Evolutionary conservation across 2,113 vertebrate genomes (phyloP).

Genomic region (Glaucomys volans): DNA sequence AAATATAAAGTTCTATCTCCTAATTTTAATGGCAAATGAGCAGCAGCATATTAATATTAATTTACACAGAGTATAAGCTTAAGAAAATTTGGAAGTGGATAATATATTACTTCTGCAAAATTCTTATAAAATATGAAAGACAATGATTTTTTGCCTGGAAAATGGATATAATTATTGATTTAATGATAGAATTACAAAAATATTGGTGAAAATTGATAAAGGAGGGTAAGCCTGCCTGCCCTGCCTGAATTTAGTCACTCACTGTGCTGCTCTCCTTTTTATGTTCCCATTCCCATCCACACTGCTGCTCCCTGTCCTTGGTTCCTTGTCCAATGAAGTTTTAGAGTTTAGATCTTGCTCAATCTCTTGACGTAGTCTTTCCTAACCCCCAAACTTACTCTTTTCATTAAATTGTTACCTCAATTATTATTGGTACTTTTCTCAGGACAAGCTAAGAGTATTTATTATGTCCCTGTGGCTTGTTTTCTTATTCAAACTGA

Average conservation of each 20-base stretch:
- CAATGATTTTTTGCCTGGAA: not conserved
- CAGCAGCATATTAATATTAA: not conserved
- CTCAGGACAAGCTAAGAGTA: not conserved
- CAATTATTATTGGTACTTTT: not conserved
- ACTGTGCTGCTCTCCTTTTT: not conserved
- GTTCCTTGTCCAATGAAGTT: not conserved
- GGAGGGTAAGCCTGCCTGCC: accelerated
- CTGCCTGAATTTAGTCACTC: not conserved
- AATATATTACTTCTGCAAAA: not conserved
- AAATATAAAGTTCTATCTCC: not conserved
- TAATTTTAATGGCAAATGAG: slow-evolving; percentile 20
- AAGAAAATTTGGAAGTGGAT: not conserved
- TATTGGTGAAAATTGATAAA: not conserved
- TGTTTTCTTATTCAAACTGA: not conserved
- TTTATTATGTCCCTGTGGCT: not conserved
- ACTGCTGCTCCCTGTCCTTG: not conserved
- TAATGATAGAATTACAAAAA: not conserved
- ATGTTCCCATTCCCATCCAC: no score
- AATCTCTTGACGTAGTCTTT: not conserved
- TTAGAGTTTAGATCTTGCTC: not conserved
- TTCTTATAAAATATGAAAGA: not conserved
- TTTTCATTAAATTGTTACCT: not conserved
- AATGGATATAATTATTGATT: not conserved
- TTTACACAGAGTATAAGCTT: not conserved
- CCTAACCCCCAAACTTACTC: not conserved